phyloP scores from a whole-genome alignment of 2,888 invertebrate species.

The Clusia tigrina region DNA sequence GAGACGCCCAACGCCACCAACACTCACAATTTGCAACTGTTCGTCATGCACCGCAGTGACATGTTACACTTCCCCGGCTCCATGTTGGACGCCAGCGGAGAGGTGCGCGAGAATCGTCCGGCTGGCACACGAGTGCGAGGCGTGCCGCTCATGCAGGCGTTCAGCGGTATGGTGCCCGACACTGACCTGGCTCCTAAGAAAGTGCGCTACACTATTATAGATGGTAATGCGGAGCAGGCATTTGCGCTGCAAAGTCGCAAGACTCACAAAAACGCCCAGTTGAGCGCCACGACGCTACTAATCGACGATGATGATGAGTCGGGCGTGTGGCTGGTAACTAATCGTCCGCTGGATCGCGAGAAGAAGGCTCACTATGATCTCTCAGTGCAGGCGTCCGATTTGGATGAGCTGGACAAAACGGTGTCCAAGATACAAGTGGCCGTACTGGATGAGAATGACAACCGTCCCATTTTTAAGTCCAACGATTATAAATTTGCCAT shows the following conservation, averaged over 20 bases:
- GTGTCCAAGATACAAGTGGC: conserved; percentile 79
- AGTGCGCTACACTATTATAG: conserved; percentile 81
- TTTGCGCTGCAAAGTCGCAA: conserved; percentile 72
- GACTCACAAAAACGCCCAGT: conserved; percentile 45
- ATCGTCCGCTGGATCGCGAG: conserved; percentile 82
- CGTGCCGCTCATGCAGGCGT: conserved; percentile 77
- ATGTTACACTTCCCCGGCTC: conserved; percentile 80
- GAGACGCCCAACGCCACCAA: conserved; percentile 81
- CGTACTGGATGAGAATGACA: conserved; percentile 90
- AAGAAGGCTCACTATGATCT: conserved; percentile 75
- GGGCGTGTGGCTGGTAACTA: conserved; percentile 79
- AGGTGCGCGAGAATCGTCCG: conserved; percentile 79
- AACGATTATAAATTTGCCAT: conserved; percentile 80
- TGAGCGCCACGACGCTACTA: conserved; percentile 45
- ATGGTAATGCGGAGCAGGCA: conserved; percentile 77
- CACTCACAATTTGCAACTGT: conserved; percentile 81
- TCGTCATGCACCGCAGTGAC: conserved; percentile 82
- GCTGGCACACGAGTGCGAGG: conserved; percentile 76
- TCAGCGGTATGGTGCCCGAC: conserved; percentile 59
- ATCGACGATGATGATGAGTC: conserved; percentile 66
- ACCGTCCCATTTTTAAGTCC: conserved; percentile 84
- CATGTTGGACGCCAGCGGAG: conserved; percentile 72
- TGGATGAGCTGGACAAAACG: conserved; percentile 81
- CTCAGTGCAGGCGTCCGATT: conserved; percentile 81
- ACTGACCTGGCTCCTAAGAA: conserved; percentile 59